phyloP scores from a whole-genome alignment of 1,140 invertebrate genomes.

The Caenorhabditis elegans region DNA sequence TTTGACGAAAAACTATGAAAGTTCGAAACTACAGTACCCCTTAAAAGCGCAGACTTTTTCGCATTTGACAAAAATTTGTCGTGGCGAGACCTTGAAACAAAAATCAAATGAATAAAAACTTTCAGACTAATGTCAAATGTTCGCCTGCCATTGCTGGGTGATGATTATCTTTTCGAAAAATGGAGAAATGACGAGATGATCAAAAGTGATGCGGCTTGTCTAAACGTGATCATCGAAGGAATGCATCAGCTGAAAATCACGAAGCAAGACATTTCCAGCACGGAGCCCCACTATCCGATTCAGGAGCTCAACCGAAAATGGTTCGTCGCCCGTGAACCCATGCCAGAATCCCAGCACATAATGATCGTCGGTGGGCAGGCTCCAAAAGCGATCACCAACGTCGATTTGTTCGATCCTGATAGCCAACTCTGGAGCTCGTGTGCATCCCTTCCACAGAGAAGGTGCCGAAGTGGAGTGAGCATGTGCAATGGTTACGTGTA shows the following conservation, averaged over 20 bases:
- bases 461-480: slow-evolving; percentile 4
- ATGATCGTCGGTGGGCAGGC: neutral
- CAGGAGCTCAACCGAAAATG: neutral
- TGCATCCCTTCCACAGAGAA: slow-evolving; percentile 10
- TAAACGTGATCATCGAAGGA: slow-evolving; percentile 7
- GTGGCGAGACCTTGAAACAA: no score
- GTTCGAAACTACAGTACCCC: no score
- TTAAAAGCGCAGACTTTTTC: no score
- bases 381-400: neutral
- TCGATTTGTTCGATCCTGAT: neutral
- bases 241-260: neutral
- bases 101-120: no score
- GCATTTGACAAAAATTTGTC: no score
- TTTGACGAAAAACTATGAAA: no score
- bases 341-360: slow-evolving; percentile 2
- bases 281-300: no score
- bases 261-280: no score
- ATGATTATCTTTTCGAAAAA: slow-evolving; percentile 6
- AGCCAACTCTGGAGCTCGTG: slow-evolving; percentile 1
- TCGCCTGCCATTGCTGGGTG: neutral
- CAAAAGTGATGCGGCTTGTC: neutral
- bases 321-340: neutral
- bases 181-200: neutral
- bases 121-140: slow-evolving; percentile 2
- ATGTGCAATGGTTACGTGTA: neutral